Base-by-base conservation (phyloP, 2,888 invertebrate genomes). In the Pteria penguin region DNA sequence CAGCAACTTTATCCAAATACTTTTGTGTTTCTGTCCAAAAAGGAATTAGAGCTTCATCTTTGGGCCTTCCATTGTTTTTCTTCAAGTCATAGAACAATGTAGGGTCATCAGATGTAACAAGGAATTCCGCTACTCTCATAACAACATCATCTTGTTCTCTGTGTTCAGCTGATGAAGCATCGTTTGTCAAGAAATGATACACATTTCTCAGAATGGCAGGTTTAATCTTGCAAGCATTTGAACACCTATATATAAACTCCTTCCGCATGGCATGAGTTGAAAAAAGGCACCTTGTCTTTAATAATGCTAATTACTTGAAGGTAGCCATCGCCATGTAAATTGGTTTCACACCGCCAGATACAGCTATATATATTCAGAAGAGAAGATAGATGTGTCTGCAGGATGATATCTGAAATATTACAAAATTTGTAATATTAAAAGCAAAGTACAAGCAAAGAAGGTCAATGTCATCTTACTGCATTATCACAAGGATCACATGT, bases 261-360 rank as follows among this genome's bases (percentile, higher is more conserved):
- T 27, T 74, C 61, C 78, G 54, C 61, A 74, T 74, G 22, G 73
- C 71, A n/a, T 74, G 29, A n/a, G 78, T 78, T n/a, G 71, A n/a
- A n/a, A n/a, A n/a, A n/a, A n/a, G n/a, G n/a, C n/a, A n/a, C n/a
- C n/a, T n/a, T n/a, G n/a, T n/a, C n/a, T n/a, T n/a, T n/a, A n/a
- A n/a, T n/a, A n/a, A n/a, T n/a, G n/a, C n/a, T n/a, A n/a, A n/a
- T n/a, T n/a, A n/a, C n/a, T n/a, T n/a, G n/a, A n/a, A n/a, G n/a
- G n/a, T n/a, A n/a, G n/a, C n/a, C n/a, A n/a, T n/a, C n/a, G n/a
- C n/a, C n/a, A n/a, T n/a, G n/a, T n/a, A n/a, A n/a, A n/a, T n/a
- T n/a, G n/a, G n/a, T n/a, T n/a, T n/a, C n/a, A n/a, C n/a, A n/a
- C n/a, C n/a, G n/a, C n/a, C n/a, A n/a, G n/a, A n/a, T n/a, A n/a